Conservation (phyloP, 2,797 vertebrate species). For the Sphenopsis melanotis region DNA sequence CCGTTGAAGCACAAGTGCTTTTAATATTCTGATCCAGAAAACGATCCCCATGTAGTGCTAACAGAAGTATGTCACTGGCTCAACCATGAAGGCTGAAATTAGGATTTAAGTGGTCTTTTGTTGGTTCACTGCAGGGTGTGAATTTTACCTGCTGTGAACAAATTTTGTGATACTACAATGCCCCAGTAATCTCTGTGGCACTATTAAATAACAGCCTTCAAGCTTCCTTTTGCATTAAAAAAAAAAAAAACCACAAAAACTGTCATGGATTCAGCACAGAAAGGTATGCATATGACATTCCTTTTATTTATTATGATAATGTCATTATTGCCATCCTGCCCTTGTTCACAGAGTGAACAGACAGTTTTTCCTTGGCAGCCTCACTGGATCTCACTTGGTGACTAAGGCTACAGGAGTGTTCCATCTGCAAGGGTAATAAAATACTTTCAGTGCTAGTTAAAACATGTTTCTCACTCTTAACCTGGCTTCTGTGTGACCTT, state of each 20-base stretch:
- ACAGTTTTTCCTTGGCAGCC: background rate
- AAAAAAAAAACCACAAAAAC: background rate
- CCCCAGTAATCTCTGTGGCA: background rate
- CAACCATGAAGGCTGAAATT: background rate
- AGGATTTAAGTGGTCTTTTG: constrained; percentile 9
- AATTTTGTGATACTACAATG: background rate
- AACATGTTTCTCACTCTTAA: background rate
- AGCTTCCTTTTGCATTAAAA: background rate
- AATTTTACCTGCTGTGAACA: background rate
- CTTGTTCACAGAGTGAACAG: background rate
- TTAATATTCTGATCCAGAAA: background rate
- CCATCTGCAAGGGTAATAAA: background rate
- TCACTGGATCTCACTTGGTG: background rate
- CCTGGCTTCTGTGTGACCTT: background rate
- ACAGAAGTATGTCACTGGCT: background rate
- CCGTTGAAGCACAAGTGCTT: background rate
- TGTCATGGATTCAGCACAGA: background rate
- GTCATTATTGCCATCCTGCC: background rate
- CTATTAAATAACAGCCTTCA: background rate
- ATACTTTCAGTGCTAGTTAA: background rate
- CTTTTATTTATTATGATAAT: background rate
- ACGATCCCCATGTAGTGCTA: background rate
- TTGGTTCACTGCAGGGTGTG: background rate
- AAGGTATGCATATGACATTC: background rate
- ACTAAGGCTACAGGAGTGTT: background rate